Evolutionary conservation across 2,113 vertebrate genomes (phyloP).

Genomic region (Hippolais icterina): DNA sequence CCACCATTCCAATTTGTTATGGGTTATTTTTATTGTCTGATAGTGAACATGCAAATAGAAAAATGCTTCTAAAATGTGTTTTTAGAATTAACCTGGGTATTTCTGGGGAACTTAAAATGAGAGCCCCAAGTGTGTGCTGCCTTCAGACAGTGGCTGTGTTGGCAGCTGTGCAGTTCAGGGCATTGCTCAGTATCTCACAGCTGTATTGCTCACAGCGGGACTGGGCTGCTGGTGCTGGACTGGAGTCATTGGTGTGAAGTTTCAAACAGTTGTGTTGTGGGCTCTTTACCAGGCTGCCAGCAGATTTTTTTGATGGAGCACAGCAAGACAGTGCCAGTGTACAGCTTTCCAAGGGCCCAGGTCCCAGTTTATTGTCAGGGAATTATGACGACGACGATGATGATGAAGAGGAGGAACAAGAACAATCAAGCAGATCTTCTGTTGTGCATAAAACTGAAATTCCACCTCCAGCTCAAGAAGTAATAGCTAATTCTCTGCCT

Average conservation of each 20-base stretch:
- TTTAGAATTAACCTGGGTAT: neutral
- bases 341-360: slow-evolving; percentile 38
- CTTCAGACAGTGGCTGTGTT: neutral
- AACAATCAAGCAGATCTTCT: neutral
- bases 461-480: slow-evolving; percentile 32
- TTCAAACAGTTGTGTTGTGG: neutral
- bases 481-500: slow-evolving; percentile 32
- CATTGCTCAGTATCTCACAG: fast-evolving
- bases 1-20: neutral
- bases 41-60: neutral
- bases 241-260: neutral
- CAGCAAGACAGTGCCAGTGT: neutral
- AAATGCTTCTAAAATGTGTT: neutral
- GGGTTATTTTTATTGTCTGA: neutral
- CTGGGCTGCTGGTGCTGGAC: neutral
- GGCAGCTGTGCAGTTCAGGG: neutral
- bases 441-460: slow-evolving; percentile 27
- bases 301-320: slow-evolving; percentile 73
- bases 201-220: neutral
- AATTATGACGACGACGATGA: slow-evolving; percentile 80
- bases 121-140: neutral
- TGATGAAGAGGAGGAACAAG: slow-evolving; percentile 32
- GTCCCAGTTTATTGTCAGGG: slow-evolving; percentile 76
- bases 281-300: slow-evolving; percentile 61
- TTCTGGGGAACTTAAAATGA: neutral